Conservation (phyloP, 1,140 invertebrate genomes). For the Drosophila oshimai region DNA sequence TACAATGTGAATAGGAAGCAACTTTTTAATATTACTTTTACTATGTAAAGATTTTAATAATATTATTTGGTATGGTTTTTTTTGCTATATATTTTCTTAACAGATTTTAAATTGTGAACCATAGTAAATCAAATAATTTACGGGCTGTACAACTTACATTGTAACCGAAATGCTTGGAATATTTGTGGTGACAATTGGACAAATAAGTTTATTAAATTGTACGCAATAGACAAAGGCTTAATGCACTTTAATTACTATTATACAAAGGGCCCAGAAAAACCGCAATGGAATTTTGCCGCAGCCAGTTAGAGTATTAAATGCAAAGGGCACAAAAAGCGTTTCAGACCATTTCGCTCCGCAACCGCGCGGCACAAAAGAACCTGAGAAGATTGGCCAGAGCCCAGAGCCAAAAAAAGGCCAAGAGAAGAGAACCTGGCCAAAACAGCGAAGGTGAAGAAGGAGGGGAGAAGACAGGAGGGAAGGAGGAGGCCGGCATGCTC, state of each 20-base stretch:
- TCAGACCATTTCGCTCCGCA: conserved; percentile 11
- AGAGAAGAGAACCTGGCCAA: conserved; percentile 8
- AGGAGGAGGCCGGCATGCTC: conserved; percentile 26
- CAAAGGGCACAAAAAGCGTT: conserved; percentile 22
- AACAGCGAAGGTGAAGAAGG: conserved; percentile 12
- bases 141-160: too few species aligned
- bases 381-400: conserved; percentile 38
- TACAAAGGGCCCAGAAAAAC: neutral
- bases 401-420: conserved; percentile 18
- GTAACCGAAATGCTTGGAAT: neutral
- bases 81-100: too few species aligned
- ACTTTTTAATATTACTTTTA: too few species aligned
- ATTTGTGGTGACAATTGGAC: neutral
- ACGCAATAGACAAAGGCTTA: neutral
- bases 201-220: neutral
- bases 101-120: too few species aligned
- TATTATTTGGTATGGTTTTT: too few species aligned
- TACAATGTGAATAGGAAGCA: too few species aligned
- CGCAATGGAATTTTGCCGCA: neutral
- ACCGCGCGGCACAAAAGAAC: conserved; percentile 24
- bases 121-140: too few species aligned
- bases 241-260: too few species aligned
- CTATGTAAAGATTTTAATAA: too few species aligned
- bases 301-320: conserved; percentile 36
- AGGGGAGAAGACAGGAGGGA: neutral